Conservation (phyloP, 2,888 invertebrate species). For the Ophioninae sp. region DNA sequence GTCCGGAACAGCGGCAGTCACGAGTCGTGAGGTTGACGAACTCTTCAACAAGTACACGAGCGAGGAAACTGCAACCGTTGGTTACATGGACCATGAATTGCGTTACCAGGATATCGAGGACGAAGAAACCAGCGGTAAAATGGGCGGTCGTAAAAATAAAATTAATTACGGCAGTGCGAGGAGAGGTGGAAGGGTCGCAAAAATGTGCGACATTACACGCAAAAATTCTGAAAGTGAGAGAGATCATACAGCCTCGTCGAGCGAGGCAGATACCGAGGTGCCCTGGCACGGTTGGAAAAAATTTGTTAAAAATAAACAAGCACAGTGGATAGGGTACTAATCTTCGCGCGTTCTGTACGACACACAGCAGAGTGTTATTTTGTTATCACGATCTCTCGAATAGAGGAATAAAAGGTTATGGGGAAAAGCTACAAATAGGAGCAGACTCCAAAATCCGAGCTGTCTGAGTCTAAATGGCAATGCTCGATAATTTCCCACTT, state of each 20-base stretch:
- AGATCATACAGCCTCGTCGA: constrained; percentile 6
- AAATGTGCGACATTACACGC: not conserved
- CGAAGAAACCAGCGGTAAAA: constrained; percentile 53
- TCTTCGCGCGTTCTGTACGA: constrained; percentile 4
- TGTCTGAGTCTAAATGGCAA: not conserved
- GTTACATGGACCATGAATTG: constrained; percentile 77
- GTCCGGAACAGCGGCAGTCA: constrained; percentile 24
- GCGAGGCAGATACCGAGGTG: constrained; percentile 71
- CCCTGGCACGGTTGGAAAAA: constrained; percentile 78
- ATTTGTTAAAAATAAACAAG: constrained; percentile 68
- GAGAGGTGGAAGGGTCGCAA: constrained; percentile 6
- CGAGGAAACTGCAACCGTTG: constrained; percentile 75
- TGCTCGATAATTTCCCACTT: too few relatives aligned
- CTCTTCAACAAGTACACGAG: constrained; percentile 77
- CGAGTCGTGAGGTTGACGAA: constrained; percentile 72
- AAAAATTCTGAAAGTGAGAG: not conserved
- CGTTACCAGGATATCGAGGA: constrained; percentile 78
- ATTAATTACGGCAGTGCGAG: constrained; percentile 12
- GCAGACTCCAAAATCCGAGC: not conserved
- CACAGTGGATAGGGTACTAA: constrained; percentile 76
- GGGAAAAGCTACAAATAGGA: not conserved
- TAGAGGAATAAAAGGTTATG: too few relatives aligned
- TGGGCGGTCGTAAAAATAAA: constrained; percentile 12
- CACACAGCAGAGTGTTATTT: constrained; percentile 49
- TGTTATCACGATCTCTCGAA: not conserved